Base-by-base conservation (phyloP, 2,113 vertebrate genomes). In the Nestor notabilis region DNA sequence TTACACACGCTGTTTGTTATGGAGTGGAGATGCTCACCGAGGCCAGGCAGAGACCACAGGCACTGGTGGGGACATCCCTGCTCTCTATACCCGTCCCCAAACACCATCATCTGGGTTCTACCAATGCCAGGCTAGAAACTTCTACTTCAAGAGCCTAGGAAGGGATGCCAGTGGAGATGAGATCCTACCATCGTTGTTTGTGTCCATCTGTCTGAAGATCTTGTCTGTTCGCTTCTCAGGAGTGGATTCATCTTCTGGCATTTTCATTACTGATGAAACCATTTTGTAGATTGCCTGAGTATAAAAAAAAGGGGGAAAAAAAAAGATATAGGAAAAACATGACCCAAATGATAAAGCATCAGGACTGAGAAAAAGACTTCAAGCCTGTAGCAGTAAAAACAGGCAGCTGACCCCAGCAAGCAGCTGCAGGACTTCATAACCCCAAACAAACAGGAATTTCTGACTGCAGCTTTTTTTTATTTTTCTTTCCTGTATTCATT, bases 141-240 rank as follows among this genome's bases (percentile, higher is more conserved):
- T 81, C 13, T 74, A 10, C 49, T 92, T 66, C 64, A 47, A 87
- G 31, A 71, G 43, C 16, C 76, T 37, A 41, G 10, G 9, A 50
- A 50, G 24, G 25, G 11, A 46, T 41, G 83, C 28, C 5, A 9
- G n/a, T 71, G 41, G 46, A 37, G 74, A 72, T 33, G 46, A 37
- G 74, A 72, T 33, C 98, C 63, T 98, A 99, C 99, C 99, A 0
- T 99, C 98, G 2, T 99, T 99, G 96, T 99, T 99, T 70, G 98
- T 99, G 94, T 99, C 99, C 99, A 99, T 99, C 97, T 99, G 99
- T 93, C 98, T 97, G 97, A 99, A 99, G 95, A 99, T 99, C 97
- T 99, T 99, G 95, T 99, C 99, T 69, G 99, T 99, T 52, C 99
- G 98, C 72, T 99, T 99, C 96, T 99, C 99, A 0, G 98, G 99